These are phyloP conservation scores for Thamnaconus septentrionalis DNA, from an alignment of 2,113 vertebrate species.

Conservation along the genomic window DNA sequence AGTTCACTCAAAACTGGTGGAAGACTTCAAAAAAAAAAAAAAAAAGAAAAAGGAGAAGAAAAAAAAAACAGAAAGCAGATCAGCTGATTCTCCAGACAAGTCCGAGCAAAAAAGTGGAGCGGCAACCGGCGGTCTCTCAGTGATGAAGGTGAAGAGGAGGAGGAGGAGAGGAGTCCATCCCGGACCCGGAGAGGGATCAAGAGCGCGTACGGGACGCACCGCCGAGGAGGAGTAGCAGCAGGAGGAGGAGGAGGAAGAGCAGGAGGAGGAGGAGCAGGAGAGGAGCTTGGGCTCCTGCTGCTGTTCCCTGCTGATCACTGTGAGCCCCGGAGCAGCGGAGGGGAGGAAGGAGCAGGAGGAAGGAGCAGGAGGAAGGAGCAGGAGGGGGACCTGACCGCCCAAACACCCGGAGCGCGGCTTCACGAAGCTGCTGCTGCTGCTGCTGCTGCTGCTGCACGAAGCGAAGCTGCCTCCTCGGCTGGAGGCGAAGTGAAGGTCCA, in stretches of 20 bases:
- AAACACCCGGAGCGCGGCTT: no score
- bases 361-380: background rate
- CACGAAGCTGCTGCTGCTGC: conserved; percentile 6
- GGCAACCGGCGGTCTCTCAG: conserved; percentile 24
- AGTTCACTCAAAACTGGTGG: background rate
- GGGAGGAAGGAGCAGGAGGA: no score
- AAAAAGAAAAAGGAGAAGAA: background rate
- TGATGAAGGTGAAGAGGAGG: conserved; percentile 10
- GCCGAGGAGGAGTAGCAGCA: background rate
- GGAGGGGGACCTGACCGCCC: no score
- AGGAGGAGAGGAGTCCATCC: conserved; percentile 49
- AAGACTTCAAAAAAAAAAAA: background rate
- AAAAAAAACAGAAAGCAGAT: background rate
- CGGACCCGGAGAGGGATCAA: conserved; percentile 1
- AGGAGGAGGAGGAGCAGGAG: no score
- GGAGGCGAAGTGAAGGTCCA: conserved; percentile 50
- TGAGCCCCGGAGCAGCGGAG: no score
- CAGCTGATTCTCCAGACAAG: conserved; percentile 24
- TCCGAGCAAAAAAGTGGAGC: conserved; percentile 17
- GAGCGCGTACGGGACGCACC: conserved; percentile 43
- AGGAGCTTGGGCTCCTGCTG: no score
- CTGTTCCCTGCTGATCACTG: no score
- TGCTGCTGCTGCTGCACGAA: conserved; percentile 33
- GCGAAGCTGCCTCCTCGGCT: conserved; percentile 59
- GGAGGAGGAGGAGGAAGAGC: no score